Conservation (phyloP, 2,888 invertebrate species). For the Tenthredo mesomela region DNA sequence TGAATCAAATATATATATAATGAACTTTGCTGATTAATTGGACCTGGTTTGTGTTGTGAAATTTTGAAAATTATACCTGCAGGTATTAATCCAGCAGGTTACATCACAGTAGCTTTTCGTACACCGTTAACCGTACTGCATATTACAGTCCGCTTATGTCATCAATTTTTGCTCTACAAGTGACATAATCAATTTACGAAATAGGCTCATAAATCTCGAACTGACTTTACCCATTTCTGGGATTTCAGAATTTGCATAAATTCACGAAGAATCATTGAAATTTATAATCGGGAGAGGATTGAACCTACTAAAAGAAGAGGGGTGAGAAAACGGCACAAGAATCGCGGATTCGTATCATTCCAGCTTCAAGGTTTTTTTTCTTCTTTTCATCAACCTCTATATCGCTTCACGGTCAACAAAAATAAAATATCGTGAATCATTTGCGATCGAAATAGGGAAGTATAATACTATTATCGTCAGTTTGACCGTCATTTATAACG, state of each 20-base stretch:
- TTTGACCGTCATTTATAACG: slow-evolving; percentile 9
- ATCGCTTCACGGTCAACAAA: background rate
- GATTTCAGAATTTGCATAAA: background rate
- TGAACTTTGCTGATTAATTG: background rate
- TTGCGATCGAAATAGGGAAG: background rate
- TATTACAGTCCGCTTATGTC: background rate
- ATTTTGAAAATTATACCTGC: background rate
- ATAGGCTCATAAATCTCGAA: background rate
- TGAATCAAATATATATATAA: background rate
- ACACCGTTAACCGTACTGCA: too few relatives aligned
- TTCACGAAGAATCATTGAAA: background rate
- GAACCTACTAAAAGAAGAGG: background rate
- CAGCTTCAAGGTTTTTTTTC: background rate
- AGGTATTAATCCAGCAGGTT: too few relatives aligned
- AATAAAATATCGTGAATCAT: background rate
- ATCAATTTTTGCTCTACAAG: background rate
- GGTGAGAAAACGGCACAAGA: background rate
- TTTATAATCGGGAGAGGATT: background rate
- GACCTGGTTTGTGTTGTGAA: background rate
- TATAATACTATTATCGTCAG: background rate
- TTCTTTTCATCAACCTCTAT: background rate
- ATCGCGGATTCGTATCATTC: background rate
- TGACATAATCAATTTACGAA: background rate
- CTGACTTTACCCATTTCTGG: background rate
- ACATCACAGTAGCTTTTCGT: background rate